Evolutionary conservation across 2,113 vertebrate species (phyloP).

Genomic region (Podarcis raffonei): DNA sequence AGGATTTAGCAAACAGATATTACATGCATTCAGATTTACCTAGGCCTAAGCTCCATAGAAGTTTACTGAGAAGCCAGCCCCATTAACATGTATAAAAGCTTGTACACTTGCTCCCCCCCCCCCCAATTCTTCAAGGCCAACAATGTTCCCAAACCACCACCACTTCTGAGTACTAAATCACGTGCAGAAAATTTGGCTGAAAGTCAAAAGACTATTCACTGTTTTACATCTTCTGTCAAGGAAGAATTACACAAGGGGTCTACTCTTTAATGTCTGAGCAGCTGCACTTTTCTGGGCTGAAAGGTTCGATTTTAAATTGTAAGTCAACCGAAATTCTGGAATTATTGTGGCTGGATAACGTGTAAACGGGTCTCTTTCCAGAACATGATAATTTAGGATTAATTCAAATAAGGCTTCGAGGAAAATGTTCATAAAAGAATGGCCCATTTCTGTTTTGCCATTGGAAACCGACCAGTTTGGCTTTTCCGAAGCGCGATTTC

Average conservation of each 20-base stretch:
- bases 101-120: too few relatives aligned
- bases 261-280: not conserved
- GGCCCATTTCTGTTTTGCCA: not conserved
- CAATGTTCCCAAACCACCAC: too few relatives aligned
- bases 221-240: not conserved
- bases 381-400: not conserved
- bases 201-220: too few relatives aligned
- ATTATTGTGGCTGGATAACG: not conserved
- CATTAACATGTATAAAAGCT: too few relatives aligned
- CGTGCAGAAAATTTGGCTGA: too few relatives aligned
- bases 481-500: not conserved
- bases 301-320: not conserved
- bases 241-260: not conserved
- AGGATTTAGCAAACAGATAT: too few relatives aligned
- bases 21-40: too few relatives aligned
- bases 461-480: not conserved
- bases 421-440: not conserved
- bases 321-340: not conserved
- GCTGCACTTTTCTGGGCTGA: not conserved
- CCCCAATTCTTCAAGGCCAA: too few relatives aligned
- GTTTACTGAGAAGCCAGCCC: too few relatives aligned
- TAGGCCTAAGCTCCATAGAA: too few relatives aligned
- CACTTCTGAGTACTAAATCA: too few relatives aligned
- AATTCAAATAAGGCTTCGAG: not conserved
- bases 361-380: not conserved